Percentiles rank a stretch among this genome's conserved stretches.
Evolutionary conservation across 2,797 vertebrate species (phyloP).

Genomic region (Fundulus diaphanus): DNA sequence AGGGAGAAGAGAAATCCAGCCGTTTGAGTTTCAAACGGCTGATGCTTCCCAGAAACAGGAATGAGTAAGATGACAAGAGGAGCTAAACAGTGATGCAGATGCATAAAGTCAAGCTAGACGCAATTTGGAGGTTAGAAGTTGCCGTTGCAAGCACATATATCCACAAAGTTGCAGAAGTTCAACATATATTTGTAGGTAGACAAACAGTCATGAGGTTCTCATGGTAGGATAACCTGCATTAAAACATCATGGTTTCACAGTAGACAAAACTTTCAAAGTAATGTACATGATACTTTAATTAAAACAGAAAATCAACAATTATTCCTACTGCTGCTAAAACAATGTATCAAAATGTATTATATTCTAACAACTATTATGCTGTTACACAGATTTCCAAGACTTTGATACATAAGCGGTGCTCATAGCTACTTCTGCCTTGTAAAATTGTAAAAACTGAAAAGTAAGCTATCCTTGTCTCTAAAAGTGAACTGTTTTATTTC

Average conservation of each 20-base stretch:
- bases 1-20: constrained; percentile 57
- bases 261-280: background rate
- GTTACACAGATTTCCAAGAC: too few species aligned
- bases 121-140: constrained; percentile 31
- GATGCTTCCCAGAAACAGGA: constrained; percentile 79
- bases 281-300: background rate
- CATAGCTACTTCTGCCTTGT: too few species aligned
- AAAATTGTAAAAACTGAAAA: too few species aligned
- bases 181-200: constrained; percentile 42
- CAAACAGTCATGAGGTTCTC: background rate
- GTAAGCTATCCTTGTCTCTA: too few species aligned
- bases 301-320: background rate
- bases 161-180: constrained; percentile 36
- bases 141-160: constrained; percentile 40
- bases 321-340: background rate
- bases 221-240: background rate
- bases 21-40: constrained; percentile 77
- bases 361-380: background rate
- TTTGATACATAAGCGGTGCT: too few species aligned
- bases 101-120: constrained; percentile 53
- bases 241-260: background rate
- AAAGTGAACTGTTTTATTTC: too few species aligned
- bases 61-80: constrained; percentile 71
- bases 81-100: constrained; percentile 37
- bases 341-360: background rate